These are phyloP conservation scores for Drosophila austrosaltans DNA, from an alignment of 2,888 invertebrate species.

Conservation along the genomic window DNA sequence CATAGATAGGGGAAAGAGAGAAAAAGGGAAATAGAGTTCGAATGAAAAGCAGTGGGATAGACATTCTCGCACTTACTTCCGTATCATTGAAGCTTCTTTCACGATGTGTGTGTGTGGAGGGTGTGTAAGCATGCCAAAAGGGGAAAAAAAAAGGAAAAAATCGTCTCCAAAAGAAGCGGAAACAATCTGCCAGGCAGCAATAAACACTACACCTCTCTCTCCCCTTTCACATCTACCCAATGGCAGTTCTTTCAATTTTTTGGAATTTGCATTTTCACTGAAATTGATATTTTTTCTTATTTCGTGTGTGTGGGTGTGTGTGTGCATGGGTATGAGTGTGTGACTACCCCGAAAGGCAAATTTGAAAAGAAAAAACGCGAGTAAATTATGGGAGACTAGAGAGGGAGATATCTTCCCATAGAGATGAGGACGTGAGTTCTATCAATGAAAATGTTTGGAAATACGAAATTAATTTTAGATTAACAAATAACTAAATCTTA, in stretches of 20 bases:
- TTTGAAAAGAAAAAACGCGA: slow-evolving; percentile 48
- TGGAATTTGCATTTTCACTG: slow-evolving; percentile 73
- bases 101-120: background rate
- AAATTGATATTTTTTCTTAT: slow-evolving; percentile 68
- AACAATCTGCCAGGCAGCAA: slow-evolving; percentile 76
- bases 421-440: background rate
- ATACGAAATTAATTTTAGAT: background rate
- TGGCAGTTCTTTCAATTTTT: slow-evolving; percentile 36
- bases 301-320: slow-evolving; percentile 19
- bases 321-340: slow-evolving; percentile 17
- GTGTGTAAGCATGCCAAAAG: slow-evolving; percentile 46
- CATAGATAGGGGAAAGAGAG: slow-evolving; percentile 3
- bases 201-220: slow-evolving; percentile 52
- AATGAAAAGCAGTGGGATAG: slow-evolving; percentile 36
- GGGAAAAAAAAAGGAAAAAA: slow-evolving; percentile 41
- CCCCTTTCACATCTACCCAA: background rate
- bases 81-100: slow-evolving; percentile 61
- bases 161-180: slow-evolving; percentile 64
- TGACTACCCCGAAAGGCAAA: slow-evolving; percentile 36
- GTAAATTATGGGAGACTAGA: slow-evolving; percentile 69
- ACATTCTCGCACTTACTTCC: slow-evolving; percentile 73
- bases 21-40: background rate
- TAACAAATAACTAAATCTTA: no score
- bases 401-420: slow-evolving; percentile 27
- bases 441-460: no score